These are phyloP conservation scores for Talpa occidentalis DNA, from an alignment of 2,113 vertebrate species.

Conservation along the genomic window DNA sequence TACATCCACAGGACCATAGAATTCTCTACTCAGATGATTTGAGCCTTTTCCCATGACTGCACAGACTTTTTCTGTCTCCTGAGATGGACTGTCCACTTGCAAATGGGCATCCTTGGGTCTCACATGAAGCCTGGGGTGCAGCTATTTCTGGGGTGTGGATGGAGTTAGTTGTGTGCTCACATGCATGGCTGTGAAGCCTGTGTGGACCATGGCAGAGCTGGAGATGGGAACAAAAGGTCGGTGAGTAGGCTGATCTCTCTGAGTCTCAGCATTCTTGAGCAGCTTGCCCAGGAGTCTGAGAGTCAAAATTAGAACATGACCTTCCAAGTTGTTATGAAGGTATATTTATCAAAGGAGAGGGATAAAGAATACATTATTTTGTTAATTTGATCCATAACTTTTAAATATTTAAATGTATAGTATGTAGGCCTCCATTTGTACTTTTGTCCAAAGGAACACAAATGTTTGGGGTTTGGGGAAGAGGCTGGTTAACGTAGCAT, in stretches of 20 bases:
- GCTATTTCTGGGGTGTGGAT: background rate
- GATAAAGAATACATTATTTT: background rate
- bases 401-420: constrained; percentile 31
- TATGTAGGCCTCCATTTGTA: background rate
- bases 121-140: background rate
- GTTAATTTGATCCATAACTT: constrained; percentile 14
- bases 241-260: background rate
- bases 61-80: background rate
- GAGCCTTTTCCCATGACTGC: background rate
- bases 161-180: background rate
- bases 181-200: background rate
- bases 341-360: background rate
- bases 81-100: background rate
- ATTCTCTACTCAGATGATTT: background rate
- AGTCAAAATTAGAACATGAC: background rate
- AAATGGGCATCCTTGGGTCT: background rate
- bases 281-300: background rate
- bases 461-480: background rate
- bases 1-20: background rate
- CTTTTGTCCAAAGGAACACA: constrained; percentile 5
- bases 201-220: background rate
- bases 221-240: background rate
- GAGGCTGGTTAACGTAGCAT: background rate
- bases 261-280: background rate
- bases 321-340: background rate